A percentile compares a stretch with the other conserved stretches of the same genome.
phyloP scores from a whole-genome alignment of 2,888 invertebrate species.

The Petrolisthes cinctipes region DNA sequence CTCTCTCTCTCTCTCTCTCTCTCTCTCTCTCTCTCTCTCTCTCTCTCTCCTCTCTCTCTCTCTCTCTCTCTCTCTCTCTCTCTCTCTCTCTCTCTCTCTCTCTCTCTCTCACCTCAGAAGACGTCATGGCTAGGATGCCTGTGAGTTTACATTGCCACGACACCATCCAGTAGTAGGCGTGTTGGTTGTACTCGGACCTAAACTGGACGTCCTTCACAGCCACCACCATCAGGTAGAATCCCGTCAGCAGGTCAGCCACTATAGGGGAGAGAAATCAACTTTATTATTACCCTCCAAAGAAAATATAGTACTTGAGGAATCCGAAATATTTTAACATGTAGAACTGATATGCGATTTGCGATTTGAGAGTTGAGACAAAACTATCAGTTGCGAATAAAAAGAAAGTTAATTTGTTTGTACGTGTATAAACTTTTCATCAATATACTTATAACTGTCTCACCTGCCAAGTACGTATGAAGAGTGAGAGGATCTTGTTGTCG shows the following conservation, averaged over 20 bases:
- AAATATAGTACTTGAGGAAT: no score
- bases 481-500: conserved; percentile 68
- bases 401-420: no score
- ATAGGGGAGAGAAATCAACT: conserved; percentile 15
- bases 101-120: conserved; percentile 74
- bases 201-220: conserved; percentile 76
- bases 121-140: conserved; percentile 78
- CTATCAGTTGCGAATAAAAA: no score
- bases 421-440: neutral
- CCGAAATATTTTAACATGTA: no score
- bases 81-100: no score
- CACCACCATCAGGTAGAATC: conserved; percentile 77
- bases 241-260: conserved; percentile 79
- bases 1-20: no score
- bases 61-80: neutral
- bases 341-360: no score
- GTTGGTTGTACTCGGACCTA: conserved; percentile 74
- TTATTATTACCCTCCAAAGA: neutral
- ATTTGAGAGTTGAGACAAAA: no score
- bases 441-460: conserved; percentile 16
- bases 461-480: conserved; percentile 68
- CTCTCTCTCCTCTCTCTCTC: neutral
- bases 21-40: neutral
- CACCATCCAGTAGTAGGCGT: conserved; percentile 77
- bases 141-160: conserved; percentile 77